These are phyloP conservation scores for Trachelus iudaicus DNA, from an alignment of 2,888 invertebrate species.

Conservation along the genomic window DNA sequence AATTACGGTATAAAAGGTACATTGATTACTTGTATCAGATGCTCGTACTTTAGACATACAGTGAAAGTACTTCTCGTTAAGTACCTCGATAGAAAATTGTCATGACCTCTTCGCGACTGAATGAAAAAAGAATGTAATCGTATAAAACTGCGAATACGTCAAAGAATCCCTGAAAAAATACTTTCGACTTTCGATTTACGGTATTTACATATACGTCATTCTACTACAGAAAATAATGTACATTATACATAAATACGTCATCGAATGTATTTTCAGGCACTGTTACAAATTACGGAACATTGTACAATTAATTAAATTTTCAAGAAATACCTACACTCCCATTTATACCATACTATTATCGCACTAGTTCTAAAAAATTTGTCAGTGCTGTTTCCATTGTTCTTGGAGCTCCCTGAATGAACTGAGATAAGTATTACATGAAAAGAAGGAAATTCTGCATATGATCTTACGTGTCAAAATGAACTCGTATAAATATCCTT, in stretches of 20 bases:
- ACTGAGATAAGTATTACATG: not conserved
- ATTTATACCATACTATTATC: too few species aligned
- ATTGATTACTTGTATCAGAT: not conserved
- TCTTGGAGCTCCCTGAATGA: not conserved
- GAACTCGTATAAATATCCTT: not conserved
- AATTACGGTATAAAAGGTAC: not conserved
- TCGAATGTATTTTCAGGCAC: slow-evolving; percentile 25
- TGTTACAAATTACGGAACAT: slow-evolving; percentile 13
- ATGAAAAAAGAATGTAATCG: slow-evolving; percentile 1
- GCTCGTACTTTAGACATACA: not conserved
- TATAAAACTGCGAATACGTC: slow-evolving; percentile 45
- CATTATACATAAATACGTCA: not conserved
- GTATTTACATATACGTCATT: not conserved
- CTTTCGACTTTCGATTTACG: slow-evolving; percentile 14
- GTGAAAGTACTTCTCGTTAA: not conserved
- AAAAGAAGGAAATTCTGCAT: not conserved
- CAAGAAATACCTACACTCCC: too few species aligned
- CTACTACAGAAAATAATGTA: not conserved
- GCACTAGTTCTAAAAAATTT: too few species aligned
- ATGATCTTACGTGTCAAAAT: not conserved
- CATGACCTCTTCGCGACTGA: not conserved
- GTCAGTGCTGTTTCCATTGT: not conserved
- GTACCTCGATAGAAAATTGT: not conserved
- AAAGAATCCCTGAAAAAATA: slow-evolving; percentile 22
- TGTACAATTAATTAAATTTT: too few species aligned